Base-by-base conservation (phyloP, 1,140 invertebrate genomes). In the Pomacea maculata region DNA sequence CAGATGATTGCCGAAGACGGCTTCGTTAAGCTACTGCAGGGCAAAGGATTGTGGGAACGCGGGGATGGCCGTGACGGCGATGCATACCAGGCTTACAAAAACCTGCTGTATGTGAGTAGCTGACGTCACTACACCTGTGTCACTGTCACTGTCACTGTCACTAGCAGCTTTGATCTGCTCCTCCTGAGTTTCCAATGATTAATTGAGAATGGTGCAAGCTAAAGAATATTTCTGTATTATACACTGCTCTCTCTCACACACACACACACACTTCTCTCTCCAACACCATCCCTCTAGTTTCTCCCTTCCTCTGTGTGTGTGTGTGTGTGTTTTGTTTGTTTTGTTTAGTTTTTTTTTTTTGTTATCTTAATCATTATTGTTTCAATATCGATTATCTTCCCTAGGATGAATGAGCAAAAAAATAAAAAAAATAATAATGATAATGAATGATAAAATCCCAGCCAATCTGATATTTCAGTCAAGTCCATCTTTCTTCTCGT, bases 61-160 rank as follows among this genome's bases (percentile, higher is more conserved):
- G 74, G 80, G 0, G 84, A 86, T 68, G 76, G 55, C 3, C 34
- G 83, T 25, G 84, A 86, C 73, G 68, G 61, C 0, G 82, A 72
- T 25, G 85, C 85, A 0, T 73, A 67, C 52, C 78, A 80, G 34
- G 85, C 82, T 12, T 86, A 85, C 68, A 75, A 81, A 73, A 86
- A 86, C 78, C 61, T 86, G 0, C 76, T 86, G 19, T 84, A 83
- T 79, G 86, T 87, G 80, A 76, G 85, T 82, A 57, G 15, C 25
- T 29, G 45, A 52, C 21, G 45, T 45, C 52, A 29, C 21, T 12
- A 74, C 21, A 34, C 10, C 34, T 70, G 68, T 11, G 10, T 55
- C 34, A 61, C 57, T 61, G 34, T 45, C 34, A 45, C 34, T 45
- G 34, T 45, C 34, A 45, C 34, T 45, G 34, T 45, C 34, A 45